Evolutionary conservation across 2,797 vertebrate genomes (phyloP).

Genomic region (Sebastes glaucus): DNA sequence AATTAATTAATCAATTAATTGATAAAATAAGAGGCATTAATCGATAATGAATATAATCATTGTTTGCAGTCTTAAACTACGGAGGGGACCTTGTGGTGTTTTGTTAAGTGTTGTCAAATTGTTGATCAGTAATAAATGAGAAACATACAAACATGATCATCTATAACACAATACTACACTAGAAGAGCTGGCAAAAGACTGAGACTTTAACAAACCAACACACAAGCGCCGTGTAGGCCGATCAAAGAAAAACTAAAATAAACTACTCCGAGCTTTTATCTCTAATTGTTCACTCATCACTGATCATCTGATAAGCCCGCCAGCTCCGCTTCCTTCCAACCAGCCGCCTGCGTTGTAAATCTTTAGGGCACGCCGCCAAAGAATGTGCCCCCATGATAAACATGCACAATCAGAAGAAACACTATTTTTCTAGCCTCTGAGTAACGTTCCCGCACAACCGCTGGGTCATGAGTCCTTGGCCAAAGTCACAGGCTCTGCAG

Average conservation of each 20-base stretch:
- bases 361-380: conserved; percentile 33
- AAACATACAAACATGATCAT: neutral
- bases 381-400: conserved; percentile 44
- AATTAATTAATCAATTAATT: neutral
- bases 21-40: neutral
- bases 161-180: conserved; percentile 1
- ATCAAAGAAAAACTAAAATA: conserved; percentile 36
- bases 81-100: neutral
- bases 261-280: conserved; percentile 27
- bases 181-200: neutral
- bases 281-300: conserved; percentile 47
- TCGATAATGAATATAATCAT: neutral
- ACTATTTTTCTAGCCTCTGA: conserved; percentile 30
- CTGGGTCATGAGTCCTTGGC: conserved; percentile 34
- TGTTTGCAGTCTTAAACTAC: neutral
- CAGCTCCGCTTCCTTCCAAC: conserved; percentile 34
- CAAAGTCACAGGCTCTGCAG: conserved; percentile 49
- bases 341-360: conserved; percentile 24
- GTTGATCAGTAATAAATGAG: neutral
- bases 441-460: conserved; percentile 13
- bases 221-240: neutral
- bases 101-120: neutral
- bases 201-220: neutral
- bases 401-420: conserved; percentile 21
- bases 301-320: conserved; percentile 52